Conservation (phyloP, 2,113 vertebrate species). For the Carollia perspicillata region DNA sequence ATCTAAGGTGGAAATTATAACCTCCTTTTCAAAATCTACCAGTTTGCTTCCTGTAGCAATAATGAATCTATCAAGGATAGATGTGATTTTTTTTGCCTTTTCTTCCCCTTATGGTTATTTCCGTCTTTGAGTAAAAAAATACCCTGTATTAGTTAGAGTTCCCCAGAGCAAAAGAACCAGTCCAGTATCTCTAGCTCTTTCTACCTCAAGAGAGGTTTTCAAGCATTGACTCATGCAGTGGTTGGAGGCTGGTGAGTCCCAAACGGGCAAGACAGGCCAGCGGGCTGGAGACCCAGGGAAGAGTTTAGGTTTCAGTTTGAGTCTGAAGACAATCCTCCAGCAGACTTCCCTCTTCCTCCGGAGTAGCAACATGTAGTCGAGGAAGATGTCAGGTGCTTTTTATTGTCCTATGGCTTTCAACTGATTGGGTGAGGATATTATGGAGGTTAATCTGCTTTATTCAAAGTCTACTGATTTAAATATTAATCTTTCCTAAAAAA, state of each 20-base stretch:
- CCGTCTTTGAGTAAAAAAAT: not conserved
- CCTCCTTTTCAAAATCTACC: not conserved
- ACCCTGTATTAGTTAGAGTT: not conserved
- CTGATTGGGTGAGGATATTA: not conserved
- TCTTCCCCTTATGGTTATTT: not conserved
- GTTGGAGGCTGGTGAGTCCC: not conserved
- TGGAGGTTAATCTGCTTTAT: not conserved
- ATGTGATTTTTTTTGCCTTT: not conserved
- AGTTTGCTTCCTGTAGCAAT: not conserved
- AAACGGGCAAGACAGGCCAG: not conserved
- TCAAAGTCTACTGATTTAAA: not conserved
- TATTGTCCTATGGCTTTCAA: not conserved
- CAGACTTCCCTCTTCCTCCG: not conserved
- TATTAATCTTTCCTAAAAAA: not conserved
- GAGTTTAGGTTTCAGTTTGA: not conserved
- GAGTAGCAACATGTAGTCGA: not conserved
- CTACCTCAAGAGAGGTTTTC: not conserved
- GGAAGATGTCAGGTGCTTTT: not conserved
- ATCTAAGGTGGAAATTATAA: not conserved
- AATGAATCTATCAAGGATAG: not conserved
- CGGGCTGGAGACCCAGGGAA: not conserved
- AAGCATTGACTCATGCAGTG: not conserved
- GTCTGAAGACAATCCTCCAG: not conserved
- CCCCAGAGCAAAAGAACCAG: not conserved
- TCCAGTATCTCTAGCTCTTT: not conserved